Conservation (phyloP, 2,113 vertebrate species). For the Ceyx melanurus region DNA sequence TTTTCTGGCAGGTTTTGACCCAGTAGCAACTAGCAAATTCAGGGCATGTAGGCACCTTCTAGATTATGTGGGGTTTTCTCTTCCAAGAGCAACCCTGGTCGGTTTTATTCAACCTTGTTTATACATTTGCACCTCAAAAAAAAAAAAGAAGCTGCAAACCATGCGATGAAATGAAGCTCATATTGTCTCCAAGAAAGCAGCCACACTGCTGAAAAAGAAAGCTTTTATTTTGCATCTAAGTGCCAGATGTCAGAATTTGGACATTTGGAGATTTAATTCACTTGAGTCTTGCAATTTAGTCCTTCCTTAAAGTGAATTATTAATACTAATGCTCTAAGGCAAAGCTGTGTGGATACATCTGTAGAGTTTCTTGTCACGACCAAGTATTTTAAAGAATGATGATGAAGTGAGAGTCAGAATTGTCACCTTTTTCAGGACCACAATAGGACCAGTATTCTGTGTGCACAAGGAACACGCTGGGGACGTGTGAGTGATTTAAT, state of each 20-base stretch:
- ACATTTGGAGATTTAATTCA: neutral
- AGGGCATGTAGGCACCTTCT: neutral
- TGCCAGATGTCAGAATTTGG: neutral
- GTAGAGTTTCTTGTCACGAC: conserved; percentile 7
- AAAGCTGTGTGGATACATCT: neutral
- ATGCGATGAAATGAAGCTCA: neutral
- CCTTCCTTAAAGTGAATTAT: neutral
- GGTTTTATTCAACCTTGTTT: neutral
- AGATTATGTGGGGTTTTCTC: neutral
- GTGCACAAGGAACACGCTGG: neutral
- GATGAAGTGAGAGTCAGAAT: conserved; percentile 63
- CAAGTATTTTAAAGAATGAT: conserved; percentile 49
- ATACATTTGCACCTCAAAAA: neutral
- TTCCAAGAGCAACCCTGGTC: neutral
- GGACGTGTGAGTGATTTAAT: conserved; percentile 14
- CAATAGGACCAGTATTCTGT: conserved; percentile 34
- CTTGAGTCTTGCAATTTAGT: neutral
- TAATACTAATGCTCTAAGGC: neutral
- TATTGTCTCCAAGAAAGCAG: neutral
- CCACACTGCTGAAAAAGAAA: neutral
- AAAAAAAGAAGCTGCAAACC: neutral
- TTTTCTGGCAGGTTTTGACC: neutral
- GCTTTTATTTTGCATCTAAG: neutral
- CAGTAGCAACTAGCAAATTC: neutral
- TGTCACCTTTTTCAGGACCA: conserved; percentile 44